Evolutionary conservation across 2,797 vertebrate species (phyloP), one percentile per base, ranked within the genome.

Genomic region (Periophthalmus magnuspinnatus): DNA sequence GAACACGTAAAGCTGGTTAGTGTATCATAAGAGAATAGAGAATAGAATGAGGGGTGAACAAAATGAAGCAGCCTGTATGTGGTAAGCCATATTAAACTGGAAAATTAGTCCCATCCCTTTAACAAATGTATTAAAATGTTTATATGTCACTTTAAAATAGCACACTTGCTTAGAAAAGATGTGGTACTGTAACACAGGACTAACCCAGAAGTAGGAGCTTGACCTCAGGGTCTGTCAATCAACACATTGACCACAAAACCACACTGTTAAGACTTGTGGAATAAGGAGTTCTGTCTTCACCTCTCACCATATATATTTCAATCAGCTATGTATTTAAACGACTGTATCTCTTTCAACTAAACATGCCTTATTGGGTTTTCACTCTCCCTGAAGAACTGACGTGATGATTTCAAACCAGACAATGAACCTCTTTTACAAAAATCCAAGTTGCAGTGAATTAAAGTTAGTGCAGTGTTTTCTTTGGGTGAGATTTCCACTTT

Each of bases 401-500:
- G 76, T 75, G 72, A 85, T 78, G 79, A 48, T 67, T 76, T 67
- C 78, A 78, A 50, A 1, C 1, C 59, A 72, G 81, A 91, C 85
- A 89, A 85, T 88, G 83, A 73, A 60, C 41, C 16, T 60, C 81
- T 84, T 88, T 85, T 80, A 82, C 71, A 76, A 83, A 87, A 84
- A 64, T 77, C 66, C 77, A 76, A 78, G 72, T 69, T 52, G 57
- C 76, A 79, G 68, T 54, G 74, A 84, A 89, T 80, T 74, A 84
- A 82, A 67, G 7, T 34, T 47, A 50, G 54, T 7, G 69, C 0
- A 33, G 65, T 87, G 84, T 91, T 92, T 88, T 70, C 65, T 74
- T 91, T 92, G 83, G 87, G 84, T 88, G 85, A 65, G 61, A 80
- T 90, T 90, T 87, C 87, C 33, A 83, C 60, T 69, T 74, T 77